A percentile compares a stretch with the other conserved stretches of the same genome.
phyloP scores from a whole-genome alignment of 2,888 invertebrate species.

The Schrankia costaestrigalis region DNA sequence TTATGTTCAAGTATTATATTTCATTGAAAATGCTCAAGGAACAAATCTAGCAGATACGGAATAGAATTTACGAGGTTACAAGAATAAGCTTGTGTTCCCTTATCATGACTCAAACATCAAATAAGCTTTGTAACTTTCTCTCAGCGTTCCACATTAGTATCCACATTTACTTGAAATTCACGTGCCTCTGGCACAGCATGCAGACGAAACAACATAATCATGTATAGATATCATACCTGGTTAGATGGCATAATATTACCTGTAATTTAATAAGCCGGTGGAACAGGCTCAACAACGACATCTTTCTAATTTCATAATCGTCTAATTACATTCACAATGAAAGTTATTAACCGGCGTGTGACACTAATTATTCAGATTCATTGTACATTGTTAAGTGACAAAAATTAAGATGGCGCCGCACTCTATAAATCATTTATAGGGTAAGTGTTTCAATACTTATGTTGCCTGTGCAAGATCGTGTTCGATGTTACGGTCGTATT shows the following conservation, averaged over 20 bases:
- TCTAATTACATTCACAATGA: slow-evolving; percentile 27
- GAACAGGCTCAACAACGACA: slow-evolving; percentile 21
- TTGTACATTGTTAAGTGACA: slow-evolving; percentile 64
- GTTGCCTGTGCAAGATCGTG: slow-evolving; percentile 62
- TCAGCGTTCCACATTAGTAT: slow-evolving; percentile 34
- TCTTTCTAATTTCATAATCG: slow-evolving; percentile 33
- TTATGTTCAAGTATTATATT: slow-evolving; percentile 60
- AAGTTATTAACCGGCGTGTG: slow-evolving; percentile 37
- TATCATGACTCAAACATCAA: slow-evolving; percentile 50
- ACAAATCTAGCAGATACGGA: slow-evolving; percentile 58
- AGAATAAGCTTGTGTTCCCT: slow-evolving; percentile 53
- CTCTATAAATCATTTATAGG: slow-evolving; percentile 72
- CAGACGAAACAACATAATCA: slow-evolving; percentile 28
- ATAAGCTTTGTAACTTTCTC: slow-evolving; percentile 54
- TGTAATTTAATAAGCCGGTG: slow-evolving; percentile 21
- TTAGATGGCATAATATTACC: slow-evolving; percentile 19
- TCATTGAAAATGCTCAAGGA: slow-evolving; percentile 55
- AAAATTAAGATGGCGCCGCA: slow-evolving; percentile 58
- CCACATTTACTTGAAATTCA: slow-evolving; percentile 28
- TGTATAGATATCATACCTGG: slow-evolving; percentile 15
- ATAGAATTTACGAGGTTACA: slow-evolving; percentile 63
- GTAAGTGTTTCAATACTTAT: slow-evolving; percentile 62
- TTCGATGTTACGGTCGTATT: slow-evolving; percentile 26
- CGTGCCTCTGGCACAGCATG: slow-evolving; percentile 13
- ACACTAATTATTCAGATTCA: slow-evolving; percentile 57